These are phyloP conservation scores for Protophormia terraenovae DNA, from an alignment of 2,888 invertebrate genomes.

Conservation along the genomic window DNA sequence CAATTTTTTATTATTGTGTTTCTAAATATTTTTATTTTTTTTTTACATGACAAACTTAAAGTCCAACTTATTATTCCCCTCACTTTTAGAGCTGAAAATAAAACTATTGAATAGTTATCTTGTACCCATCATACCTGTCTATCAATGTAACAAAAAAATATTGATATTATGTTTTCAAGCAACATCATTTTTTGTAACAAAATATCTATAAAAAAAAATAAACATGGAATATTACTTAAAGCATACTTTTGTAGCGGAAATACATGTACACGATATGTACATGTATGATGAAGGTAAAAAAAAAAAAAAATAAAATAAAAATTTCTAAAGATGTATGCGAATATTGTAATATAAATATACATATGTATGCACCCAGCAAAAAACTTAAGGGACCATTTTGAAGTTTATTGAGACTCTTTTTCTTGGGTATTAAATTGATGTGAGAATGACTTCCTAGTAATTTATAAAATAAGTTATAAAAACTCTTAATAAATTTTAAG, in stretches of 20 bases:
- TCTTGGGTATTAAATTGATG: too few species aligned
- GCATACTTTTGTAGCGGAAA: slow-evolving; percentile 11
- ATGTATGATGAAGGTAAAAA: neutral
- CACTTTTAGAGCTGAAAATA: neutral
- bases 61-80: neutral
- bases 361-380: neutral
- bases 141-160: neutral
- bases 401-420: too few species aligned
- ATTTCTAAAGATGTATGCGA: neutral
- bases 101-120: neutral
- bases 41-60: too few species aligned
- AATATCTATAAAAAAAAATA: neutral
- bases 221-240: slow-evolving; percentile 2
- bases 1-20: too few species aligned
- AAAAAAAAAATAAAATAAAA: neutral
- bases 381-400: too few species aligned
- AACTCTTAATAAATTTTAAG: too few species aligned
- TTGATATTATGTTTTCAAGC: neutral
- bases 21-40: too few species aligned
- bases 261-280: neutral
- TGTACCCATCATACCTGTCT: neutral
- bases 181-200: neutral
- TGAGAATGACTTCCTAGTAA: too few species aligned
- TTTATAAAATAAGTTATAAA: too few species aligned
- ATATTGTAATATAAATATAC: neutral